Percentiles rank a stretch among this genome's conserved stretches.
phyloP scores from a whole-genome alignment of 1,140 invertebrate species.

The Ericerus pela region DNA sequence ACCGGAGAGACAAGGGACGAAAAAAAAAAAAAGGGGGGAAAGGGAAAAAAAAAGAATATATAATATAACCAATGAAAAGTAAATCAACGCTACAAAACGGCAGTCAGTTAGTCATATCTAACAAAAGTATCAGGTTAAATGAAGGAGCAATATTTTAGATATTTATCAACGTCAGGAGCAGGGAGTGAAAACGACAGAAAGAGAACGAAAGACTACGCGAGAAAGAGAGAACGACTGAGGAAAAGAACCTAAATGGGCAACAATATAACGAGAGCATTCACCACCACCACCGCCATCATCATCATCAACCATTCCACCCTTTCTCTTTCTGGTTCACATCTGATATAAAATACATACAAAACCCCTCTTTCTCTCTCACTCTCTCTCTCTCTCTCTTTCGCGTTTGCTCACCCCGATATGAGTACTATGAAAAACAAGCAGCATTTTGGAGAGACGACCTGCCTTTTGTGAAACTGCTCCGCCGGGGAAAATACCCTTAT shows the following conservation, averaged over 20 bases:
- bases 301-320: too few species aligned
- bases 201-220: too few species aligned
- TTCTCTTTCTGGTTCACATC: background rate
- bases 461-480: slow-evolving; percentile 7
- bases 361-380: too few species aligned
- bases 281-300: too few species aligned
- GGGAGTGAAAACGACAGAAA: too few species aligned
- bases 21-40: too few species aligned
- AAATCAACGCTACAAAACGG: too few species aligned
- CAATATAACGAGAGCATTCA: slow-evolving; percentile 10
- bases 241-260: slow-evolving; percentile 8
- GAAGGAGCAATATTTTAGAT: slow-evolving; percentile 12
- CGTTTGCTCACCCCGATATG: too few species aligned
- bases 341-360: slow-evolving; percentile 8
- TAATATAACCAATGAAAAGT: slow-evolving; percentile 9
- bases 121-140: slow-evolving; percentile 11
- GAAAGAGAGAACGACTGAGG: too few species aligned
- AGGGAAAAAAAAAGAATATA: too few species aligned
- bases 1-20: too few species aligned
- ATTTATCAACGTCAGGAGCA: slow-evolving; percentile 11
- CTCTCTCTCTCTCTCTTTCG: too few species aligned
- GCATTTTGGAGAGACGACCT: slow-evolving; percentile 4
- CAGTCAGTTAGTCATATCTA: slow-evolving; percentile 8
- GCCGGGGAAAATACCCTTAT: slow-evolving; percentile 11
- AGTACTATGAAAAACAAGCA: slow-evolving; percentile 7